These are phyloP conservation scores for Subacronicta megacephala DNA, from an alignment of 2,888 invertebrate genomes.

Conservation along the genomic window DNA sequence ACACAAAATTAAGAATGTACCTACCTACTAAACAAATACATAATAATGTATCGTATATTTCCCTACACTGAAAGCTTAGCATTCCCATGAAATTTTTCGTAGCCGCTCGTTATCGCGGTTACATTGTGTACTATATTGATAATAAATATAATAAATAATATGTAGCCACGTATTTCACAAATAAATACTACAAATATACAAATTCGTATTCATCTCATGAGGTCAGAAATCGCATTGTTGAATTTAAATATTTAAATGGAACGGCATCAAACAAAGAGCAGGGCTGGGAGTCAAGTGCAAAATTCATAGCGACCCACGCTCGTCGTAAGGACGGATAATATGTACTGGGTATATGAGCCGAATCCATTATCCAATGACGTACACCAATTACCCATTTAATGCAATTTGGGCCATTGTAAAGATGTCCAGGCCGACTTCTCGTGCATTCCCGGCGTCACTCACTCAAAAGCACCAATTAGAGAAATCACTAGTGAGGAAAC, in stretches of 20 bases:
- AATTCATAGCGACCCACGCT: slow-evolving; percentile 82
- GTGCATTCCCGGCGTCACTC: slow-evolving; percentile 85
- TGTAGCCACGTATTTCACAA: slow-evolving; percentile 57
- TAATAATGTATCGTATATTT: slow-evolving; percentile 19
- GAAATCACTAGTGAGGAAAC: slow-evolving; percentile 81
- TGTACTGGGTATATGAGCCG: slow-evolving; percentile 81
- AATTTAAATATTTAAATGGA: slow-evolving; percentile 80
- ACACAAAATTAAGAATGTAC: slow-evolving; percentile 17
- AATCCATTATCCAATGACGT: slow-evolving; percentile 89
- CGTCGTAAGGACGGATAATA: slow-evolving; percentile 75
- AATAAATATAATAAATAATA: slow-evolving; percentile 50
- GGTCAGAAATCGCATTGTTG: slow-evolving; percentile 76
- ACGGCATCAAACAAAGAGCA: slow-evolving; percentile 80
- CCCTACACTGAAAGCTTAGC: slow-evolving; percentile 32
- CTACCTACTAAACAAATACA: slow-evolving; percentile 15
- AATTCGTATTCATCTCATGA: slow-evolving; percentile 82
- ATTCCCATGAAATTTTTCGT: slow-evolving; percentile 31
- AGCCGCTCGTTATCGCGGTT: slow-evolving; percentile 52
- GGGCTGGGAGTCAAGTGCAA: slow-evolving; percentile 80
- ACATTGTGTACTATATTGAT: slow-evolving; percentile 42
- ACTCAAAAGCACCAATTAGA: slow-evolving; percentile 85
- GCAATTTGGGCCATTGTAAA: slow-evolving; percentile 87
- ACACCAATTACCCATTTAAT: slow-evolving; percentile 89
- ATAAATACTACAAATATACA: slow-evolving; percentile 64
- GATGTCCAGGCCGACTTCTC: slow-evolving; percentile 79